Base-by-base conservation (phyloP, 1,140 invertebrate genomes). In the Eumaeus atala region DNA sequence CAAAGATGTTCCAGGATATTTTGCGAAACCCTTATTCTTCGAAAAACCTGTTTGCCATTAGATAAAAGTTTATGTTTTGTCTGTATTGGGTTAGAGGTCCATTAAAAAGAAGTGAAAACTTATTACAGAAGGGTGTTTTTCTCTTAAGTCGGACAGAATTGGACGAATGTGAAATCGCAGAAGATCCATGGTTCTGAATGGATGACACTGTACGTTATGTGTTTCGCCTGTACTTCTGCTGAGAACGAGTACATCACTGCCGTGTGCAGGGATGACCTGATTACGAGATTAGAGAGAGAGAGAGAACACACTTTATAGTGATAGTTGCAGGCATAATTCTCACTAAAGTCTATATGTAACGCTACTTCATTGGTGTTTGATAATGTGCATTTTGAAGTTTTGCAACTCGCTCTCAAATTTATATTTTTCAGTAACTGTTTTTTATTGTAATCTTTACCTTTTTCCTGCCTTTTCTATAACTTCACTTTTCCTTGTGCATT, bases 121-220 rank as follows among this genome's bases (percentile, higher is more conserved):
- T 0, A 60, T 37, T 12, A 68, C 28, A 17, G 44, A 10, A 12
- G 53, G 28, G 49, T 58, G 12, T 16, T 60, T 17, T 16, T 51
- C 3, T 38, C 57, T 18, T 9, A 70, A 55, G 0, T 52, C 12
- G 11, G 14, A 14, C 7, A 74, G 12, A 48, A 72, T 59, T 47
- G 67, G 58, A 48, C 65, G 50, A 18, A 70, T 34, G 50, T n/a
- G n/a, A n/a, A n/a, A n/a, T n/a, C n/a, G n/a, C n/a, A n/a, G n/a
- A n/a, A n/a, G n/a, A n/a, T n/a, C n/a, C n/a, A n/a, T n/a, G n/a
- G n/a, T n/a, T n/a, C n/a, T n/a, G n/a, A n/a, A n/a, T n/a, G n/a
- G n/a, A n/a, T n/a, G n/a, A n/a, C n/a, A n/a, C n/a, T n/a, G n/a
- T 72, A 37, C 72, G 66, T 54, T 64, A 67, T 10, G 62, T 58